Percentiles rank a stretch among this genome's conserved stretches.
Evolutionary conservation across 2,888 invertebrate species (phyloP).

Genomic region (Hydriomena furcata): DNA sequence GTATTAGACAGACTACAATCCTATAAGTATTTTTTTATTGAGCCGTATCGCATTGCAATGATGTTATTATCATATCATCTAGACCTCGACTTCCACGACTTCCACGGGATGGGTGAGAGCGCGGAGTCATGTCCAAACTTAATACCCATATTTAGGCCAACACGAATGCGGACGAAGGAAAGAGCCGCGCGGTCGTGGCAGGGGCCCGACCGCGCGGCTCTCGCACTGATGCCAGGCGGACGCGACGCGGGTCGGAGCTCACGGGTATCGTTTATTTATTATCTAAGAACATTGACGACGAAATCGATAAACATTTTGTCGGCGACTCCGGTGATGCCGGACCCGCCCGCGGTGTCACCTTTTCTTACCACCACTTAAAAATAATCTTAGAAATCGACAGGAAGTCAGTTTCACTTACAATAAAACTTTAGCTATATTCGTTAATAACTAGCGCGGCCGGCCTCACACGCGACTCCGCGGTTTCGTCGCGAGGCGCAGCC

Average conservation of each 20-base stretch:
- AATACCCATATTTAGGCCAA: constrained; percentile 61
- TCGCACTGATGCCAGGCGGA: constrained; percentile 8
- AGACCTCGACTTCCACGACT: constrained; percentile 40
- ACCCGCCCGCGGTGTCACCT: constrained; percentile 39
- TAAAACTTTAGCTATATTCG: constrained; percentile 65
- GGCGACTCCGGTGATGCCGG: constrained; percentile 47
- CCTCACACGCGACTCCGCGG: constrained; percentile 40
- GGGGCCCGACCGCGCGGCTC: constrained; percentile 21
- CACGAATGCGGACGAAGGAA: constrained; percentile 43
- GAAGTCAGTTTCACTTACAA: constrained; percentile 80
- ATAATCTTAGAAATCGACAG: constrained; percentile 77
- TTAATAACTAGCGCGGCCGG: constrained; percentile 65
- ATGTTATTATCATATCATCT: constrained; percentile 43
- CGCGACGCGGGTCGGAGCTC: constrained; percentile 31
- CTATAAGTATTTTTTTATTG: constrained; percentile 50
- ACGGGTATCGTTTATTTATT: constrained; percentile 65
- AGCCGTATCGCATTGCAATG: constrained; percentile 48
- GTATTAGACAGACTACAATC: constrained; percentile 42
- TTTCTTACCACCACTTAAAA: constrained; percentile 51
- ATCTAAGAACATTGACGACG: constrained; percentile 69
- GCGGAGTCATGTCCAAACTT: constrained; percentile 42
- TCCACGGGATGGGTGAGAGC: constrained; percentile 37
- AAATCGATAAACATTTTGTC: constrained; percentile 62
- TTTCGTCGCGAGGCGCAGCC: constrained; percentile 47
- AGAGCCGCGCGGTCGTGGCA: constrained; percentile 29